Evolutionary conservation across 2,797 vertebrate genomes (phyloP), one percentile per base, ranked within the genome.

Genomic region (Emys orbicularis): DNA sequence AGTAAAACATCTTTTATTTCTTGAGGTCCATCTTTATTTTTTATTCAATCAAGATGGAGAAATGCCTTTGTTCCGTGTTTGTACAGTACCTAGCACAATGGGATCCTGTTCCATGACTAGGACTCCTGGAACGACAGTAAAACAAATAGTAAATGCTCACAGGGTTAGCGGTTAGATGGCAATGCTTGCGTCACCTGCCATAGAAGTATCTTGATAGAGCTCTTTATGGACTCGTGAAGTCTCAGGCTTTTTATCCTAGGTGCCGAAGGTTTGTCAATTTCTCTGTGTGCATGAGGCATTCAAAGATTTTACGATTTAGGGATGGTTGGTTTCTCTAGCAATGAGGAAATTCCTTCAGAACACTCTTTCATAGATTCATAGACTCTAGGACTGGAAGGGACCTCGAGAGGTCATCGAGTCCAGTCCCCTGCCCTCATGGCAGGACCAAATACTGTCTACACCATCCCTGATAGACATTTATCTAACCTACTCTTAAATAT

Each of bases 121-220:
- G 31, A 9, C 31, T 65, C 61, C 15, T 65, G 61, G 61, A 65
- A n/a, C 2, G 34, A 34, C 13, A 15, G 12, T 65, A 65, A 18
- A n/a, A n/a, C 31, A 65, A 18, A 65, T 90, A 95, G 84, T 93
- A 86, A 89, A 91, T 95, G 86, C 92, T 97, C 84, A 92, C 89
- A 81, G 95, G 79, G 91, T 87, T 89, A 83, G 89, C 89, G 86
- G 88, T 94, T 77, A 19, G 56, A 90, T 84, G 6, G 34, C 93
- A 95, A 49, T 83, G 90, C 65, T 41, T 72, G 19, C 23, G 5
- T 74, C 41, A 10, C 72, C 72, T 74, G 23, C 37, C 4, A 21
- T 44, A 86, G 86, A 81, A 89, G 87, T 89, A 79, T 81, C 82
- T 94, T 84, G 76, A 81, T 92, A 93, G 89, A n/a, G 94, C 91